Evolutionary conservation across 1,140 invertebrate genomes (phyloP), one percentile per base, ranked within the genome.

Genomic region (Uloborus diversus): DNA sequence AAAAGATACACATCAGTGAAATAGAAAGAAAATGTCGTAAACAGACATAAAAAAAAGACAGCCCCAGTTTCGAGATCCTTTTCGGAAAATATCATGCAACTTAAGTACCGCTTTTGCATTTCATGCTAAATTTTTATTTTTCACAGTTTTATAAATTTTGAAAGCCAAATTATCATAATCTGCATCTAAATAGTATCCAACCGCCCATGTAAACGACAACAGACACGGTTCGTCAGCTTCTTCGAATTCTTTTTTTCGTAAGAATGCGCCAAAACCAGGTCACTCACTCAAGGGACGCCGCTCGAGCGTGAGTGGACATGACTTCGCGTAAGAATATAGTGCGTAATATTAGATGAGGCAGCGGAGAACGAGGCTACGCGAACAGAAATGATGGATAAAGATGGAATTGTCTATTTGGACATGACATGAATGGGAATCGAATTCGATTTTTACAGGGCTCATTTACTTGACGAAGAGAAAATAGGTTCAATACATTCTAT

Each of bases 311-410:
- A 30, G 42, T 20, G 7, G n/a, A 7, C n/a, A 25, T 56, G 32
- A 35, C 35, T 28, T 73, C 56, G 33, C 23, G 53, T 28, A 61
- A 37, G 25, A 61, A 71, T 57, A 42, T 49, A 30, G 27, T 20
- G 2, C 47, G 49, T 68, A 68, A 51, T 30, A 30, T 49, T 32
- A 13, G 42, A 13, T 42, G 37, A 9, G 37, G 37, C 37, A 42
- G 37, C 37, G 32, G 27, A 71, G 27, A 64, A 75, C 53, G 71
- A 75, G 71, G 71, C 71, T 51, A 75, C 64, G 62, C 53, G 13
- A 42, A 75, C 64, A 59, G 25, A 64, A 73, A 27, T 62, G 49
- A 65, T 20, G 32, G 20, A n/a, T n/a, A n/a, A n/a, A n/a, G n/a
- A n/a, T n/a, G n/a, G n/a, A n/a, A n/a, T n/a, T n/a, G n/a, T n/a